Evolutionary conservation across 2,888 invertebrate species (phyloP).

Genomic region (Tortrix viridana): DNA sequence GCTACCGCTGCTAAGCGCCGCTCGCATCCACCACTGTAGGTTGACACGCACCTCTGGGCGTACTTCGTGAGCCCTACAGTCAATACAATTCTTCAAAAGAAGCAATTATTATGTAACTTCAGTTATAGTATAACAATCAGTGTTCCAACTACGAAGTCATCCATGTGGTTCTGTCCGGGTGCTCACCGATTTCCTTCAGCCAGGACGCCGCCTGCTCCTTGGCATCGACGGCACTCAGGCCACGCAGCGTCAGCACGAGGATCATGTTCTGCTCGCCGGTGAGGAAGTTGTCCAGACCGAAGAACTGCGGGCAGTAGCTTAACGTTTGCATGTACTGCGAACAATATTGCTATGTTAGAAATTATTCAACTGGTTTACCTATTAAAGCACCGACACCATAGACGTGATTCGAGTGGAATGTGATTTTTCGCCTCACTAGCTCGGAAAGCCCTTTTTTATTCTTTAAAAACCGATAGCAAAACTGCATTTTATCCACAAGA

Average conservation of each 20-base stretch:
- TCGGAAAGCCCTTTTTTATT: no score
- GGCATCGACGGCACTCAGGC: conserved; percentile 77
- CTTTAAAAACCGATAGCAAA: no score
- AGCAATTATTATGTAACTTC: not conserved
- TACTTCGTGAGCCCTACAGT: conserved; percentile 45
- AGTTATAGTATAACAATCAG: not conserved
- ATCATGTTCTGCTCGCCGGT: conserved; percentile 90
- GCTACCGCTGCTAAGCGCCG: conserved; percentile 74
- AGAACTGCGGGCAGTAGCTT: conserved; percentile 96
- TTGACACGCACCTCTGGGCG: conserved; percentile 42
- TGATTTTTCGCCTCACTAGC: no score
- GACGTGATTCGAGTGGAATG: no score
- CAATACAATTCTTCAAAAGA: no score
- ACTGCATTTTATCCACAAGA: no score
- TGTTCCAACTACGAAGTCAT: no score
- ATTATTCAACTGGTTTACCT: no score
- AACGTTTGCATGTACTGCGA: conserved; percentile 87
- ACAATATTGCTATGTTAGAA: not conserved
- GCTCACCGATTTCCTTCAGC: conserved; percentile 82
- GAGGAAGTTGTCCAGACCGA: conserved; percentile 90
- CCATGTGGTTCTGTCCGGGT: not conserved
- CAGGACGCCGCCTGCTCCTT: conserved; percentile 80
- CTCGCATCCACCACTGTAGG: conserved; percentile 89
- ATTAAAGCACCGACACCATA: no score
- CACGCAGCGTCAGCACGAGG: conserved; percentile 89